Evolutionary conservation across 1,140 invertebrate species (phyloP).

Genomic region (Bombus breviceps): DNA sequence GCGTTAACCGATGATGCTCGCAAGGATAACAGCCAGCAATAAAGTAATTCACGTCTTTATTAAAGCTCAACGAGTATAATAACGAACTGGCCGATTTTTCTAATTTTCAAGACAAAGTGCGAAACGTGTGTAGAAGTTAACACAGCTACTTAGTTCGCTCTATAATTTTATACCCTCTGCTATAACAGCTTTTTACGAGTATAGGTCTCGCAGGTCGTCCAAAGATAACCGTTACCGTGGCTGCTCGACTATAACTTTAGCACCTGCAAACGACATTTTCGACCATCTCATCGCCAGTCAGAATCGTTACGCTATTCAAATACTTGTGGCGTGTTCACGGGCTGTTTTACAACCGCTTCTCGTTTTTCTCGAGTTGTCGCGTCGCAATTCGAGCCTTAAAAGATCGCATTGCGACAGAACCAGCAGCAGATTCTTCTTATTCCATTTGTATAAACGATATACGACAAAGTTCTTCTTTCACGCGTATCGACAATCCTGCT

Average conservation of each 20-base stretch:
- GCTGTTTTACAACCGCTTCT: slow-evolving; percentile 42
- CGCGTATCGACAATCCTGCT: slow-evolving; percentile 9
- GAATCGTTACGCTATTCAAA: slow-evolving; percentile 53
- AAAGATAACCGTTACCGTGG: slow-evolving; percentile 35
- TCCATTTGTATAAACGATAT: slow-evolving; percentile 24
- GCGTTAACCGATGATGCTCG: background rate
- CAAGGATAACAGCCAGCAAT: background rate
- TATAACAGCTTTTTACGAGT: slow-evolving; percentile 27
- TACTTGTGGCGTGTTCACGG: slow-evolving; percentile 34
- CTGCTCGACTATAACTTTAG: slow-evolving; percentile 12
- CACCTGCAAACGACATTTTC: slow-evolving; percentile 57
- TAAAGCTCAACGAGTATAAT: background rate
- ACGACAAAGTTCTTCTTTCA: slow-evolving; percentile 29
- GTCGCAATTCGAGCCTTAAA: slow-evolving; percentile 50
- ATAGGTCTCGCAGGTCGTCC: slow-evolving; percentile 19
- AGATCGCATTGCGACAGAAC: slow-evolving; percentile 53
- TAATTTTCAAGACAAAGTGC: slow-evolving; percentile 7
- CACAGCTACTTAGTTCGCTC: background rate
- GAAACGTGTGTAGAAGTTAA: background rate
- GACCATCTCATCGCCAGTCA: slow-evolving; percentile 29
- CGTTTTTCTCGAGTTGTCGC: slow-evolving; percentile 51
- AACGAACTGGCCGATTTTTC: background rate
- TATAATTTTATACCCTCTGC: slow-evolving; percentile 21
- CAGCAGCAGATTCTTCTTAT: slow-evolving; percentile 34
- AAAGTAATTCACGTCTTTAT: background rate